Evolutionary conservation across 2,113 vertebrate genomes (phyloP).

Genomic region (Hoplias malabaricus): DNA sequence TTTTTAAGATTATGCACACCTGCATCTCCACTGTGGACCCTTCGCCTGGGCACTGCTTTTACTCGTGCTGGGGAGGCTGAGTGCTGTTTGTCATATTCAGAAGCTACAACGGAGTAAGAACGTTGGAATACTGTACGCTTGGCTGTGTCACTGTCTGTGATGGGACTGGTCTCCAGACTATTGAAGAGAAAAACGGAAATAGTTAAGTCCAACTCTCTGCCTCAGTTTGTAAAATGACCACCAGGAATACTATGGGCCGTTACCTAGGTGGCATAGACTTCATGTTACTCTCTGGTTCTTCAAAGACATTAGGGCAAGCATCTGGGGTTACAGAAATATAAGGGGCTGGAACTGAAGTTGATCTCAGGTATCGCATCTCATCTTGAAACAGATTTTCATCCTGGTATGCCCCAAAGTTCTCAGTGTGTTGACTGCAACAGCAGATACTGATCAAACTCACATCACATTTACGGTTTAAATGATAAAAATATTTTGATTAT

Average conservation of each 20-base stretch:
- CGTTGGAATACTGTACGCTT: conserved; percentile 97
- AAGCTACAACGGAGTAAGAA: conserved; percentile 97
- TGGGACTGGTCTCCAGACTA: conserved; percentile 96
- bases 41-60: conserved; percentile 92
- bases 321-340: conserved; percentile 98
- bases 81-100: conserved; percentile 97
- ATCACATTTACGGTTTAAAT: neutral
- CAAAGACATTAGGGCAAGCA: conserved; percentile 95
- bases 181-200: neutral
- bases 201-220: neutral
- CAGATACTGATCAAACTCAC: neutral
- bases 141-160: conserved; percentile 93
- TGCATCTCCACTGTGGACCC: conserved; percentile 96
- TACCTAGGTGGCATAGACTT: conserved; percentile 99
- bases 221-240: neutral
- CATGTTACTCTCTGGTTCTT: conserved; percentile 98
- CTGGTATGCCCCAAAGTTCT: conserved; percentile 92
- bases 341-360: conserved; percentile 93
- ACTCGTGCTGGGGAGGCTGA: conserved; percentile 92
- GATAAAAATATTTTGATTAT: neutral
- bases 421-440: conserved; percentile 89
- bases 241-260: neutral
- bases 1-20: no score
- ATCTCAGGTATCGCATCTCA: conserved; percentile 96
- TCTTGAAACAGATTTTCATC: conserved; percentile 98